Evolutionary conservation across 1,140 invertebrate species (phyloP), one percentile per base, ranked within the genome.

Genomic region (Drosophila teissieri): DNA sequence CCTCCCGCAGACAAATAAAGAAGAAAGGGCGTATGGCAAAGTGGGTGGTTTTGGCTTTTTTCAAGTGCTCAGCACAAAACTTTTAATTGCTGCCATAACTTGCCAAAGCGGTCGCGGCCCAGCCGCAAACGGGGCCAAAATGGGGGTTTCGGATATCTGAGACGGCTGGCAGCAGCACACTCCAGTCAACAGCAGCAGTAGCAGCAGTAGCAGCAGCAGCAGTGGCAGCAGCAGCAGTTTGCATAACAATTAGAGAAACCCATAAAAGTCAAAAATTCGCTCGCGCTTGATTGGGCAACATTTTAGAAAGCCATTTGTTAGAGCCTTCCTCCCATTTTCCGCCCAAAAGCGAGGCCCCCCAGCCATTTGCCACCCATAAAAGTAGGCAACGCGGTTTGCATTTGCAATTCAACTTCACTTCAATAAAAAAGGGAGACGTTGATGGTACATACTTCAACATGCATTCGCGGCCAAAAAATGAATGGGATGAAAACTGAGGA

Each of bases 41-140:
- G 31, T 40, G 68, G 36, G 51, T 39, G 42, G 36, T 42, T 70
- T 70, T 70, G 70, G 78, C 64, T 42, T 42, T 79, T 76, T 80
- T 65, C 55, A 76, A 72, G 65, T 70, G 58, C 57, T 63, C 61
- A 61, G 62, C 73, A 80, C 27, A 67, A 80, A 82, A 82, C 78
- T 82, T 82, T 82, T 82, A 82, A 82, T 82, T 82, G 80, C 80
- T 82, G 80, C 78, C 80, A 82, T 82, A 82, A 82, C 80, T 82
- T 80, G 78, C 51, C 61, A 65, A 69, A 42, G 62, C 61, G 75
- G 75, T 78, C 77, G 78, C 78, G 64, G 63, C 48, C 46, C 24
- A 60, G 56, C 78, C 77, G 48, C 67, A 62, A 81, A 80, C 44
- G 52, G 77, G 72, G 64, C 73, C 68, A 57, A 57, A 39, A 44